Evolutionary conservation across 2,888 invertebrate genomes (phyloP), one percentile per base, ranked within the genome.

Genomic region (Brachyopa scutellaris): DNA sequence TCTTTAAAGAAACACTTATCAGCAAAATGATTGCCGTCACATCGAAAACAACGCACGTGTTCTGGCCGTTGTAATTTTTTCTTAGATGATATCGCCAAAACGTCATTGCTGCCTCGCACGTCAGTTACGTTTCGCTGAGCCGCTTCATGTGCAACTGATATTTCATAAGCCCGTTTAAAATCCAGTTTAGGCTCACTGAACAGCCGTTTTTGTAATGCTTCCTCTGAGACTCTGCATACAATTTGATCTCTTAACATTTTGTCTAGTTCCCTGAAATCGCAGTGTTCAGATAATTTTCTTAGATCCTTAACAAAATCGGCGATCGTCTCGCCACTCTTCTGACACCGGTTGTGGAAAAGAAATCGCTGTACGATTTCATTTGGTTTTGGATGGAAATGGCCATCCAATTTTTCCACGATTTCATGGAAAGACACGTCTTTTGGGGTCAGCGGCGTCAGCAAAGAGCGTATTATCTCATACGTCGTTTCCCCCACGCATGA

Each of bases 201-300:
- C 9, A 57, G 40, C 0, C 15, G 53, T 36, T 57, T 57, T 3
- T 57, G 40, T 13, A 57, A 40, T 1, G 38, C 13, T 40, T 47
- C 64, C 23, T 51, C 64, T 13, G 51, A 15, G 7, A 51, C 64
- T 19, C 59, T 15, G 9, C 42, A 59, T 3, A 38, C 59, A 26
- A 59, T 42, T 26, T 42, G 59, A 6, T 23, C 31, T 36, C 33
- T 15, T 29, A 62, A 45, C 31, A 47, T 62, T 8, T 47, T 62
- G 36, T 62, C 62, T 1, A 49, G 19, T 6, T 62, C 49, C 36
- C 7, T 49, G 8, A 62, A 62, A n/a, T 62, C 49, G 7, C 62
- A 62, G 47, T 62, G 62, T 36, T 62, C 62, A 2, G 62, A 62
- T 7, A 62, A 47, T 42, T 61, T 61, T 31, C 45, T 0, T 36